phyloP scores from a whole-genome alignment of 2,888 invertebrate species.

The Amorpha juglandis region DNA sequence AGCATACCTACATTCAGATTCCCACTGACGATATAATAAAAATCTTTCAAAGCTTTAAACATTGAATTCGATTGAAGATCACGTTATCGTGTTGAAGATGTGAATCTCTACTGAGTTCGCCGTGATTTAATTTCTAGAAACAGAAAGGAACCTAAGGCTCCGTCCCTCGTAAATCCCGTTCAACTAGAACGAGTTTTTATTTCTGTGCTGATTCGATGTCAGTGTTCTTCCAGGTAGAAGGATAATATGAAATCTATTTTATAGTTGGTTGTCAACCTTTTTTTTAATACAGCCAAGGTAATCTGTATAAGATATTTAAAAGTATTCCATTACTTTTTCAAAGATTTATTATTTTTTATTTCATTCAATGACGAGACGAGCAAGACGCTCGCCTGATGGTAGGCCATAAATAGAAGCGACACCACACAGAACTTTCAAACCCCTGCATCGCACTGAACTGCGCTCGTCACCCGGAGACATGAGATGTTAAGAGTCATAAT shows the following conservation, averaged over 20 bases:
- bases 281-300: too few species aligned
- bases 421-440: too few species aligned
- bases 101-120: constrained; percentile 14
- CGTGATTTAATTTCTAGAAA: constrained; percentile 22
- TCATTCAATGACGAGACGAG: too few species aligned
- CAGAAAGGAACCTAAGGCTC: constrained; percentile 12
- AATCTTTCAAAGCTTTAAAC: constrained; percentile 21
- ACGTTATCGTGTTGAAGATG: constrained; percentile 13
- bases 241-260: not conserved
- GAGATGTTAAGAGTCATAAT: too few species aligned
- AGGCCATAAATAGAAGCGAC: too few species aligned
- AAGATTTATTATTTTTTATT: too few species aligned
- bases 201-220: constrained; percentile 17
- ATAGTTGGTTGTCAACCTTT: not conserved
- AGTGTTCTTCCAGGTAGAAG: not conserved
- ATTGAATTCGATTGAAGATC: constrained; percentile 9
- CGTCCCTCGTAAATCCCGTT: constrained; percentile 7
- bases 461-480: too few species aligned
- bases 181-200: constrained; percentile 8
- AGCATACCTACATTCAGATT: not conserved
- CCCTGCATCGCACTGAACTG: too few species aligned
- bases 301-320: too few species aligned
- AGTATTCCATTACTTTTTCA: too few species aligned
- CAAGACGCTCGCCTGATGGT: too few species aligned
- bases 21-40: not conserved